Percentiles rank a stretch among this genome's conserved stretches.
Conservation (phyloP, 23 tunicate species). For the Aplidium turbinatum region DNA sequence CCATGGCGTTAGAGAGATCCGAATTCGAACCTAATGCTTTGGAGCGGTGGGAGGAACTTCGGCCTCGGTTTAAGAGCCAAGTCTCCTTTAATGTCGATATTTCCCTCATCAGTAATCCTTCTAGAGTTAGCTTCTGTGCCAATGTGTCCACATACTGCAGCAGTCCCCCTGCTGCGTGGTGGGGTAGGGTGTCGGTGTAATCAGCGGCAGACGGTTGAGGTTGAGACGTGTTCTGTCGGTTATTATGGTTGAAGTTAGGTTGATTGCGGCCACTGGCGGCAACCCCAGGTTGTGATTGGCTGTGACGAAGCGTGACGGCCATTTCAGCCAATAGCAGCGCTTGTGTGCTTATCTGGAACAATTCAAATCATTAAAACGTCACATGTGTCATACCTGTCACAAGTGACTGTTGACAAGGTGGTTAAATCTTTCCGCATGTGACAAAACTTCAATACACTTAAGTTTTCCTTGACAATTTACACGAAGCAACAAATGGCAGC, state of each 20-base stretch:
- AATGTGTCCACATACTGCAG: constrained; percentile 73
- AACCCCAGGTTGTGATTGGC: constrained; percentile 43
- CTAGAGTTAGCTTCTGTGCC: constrained; percentile 80
- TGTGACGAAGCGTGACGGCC: constrained; percentile 78
- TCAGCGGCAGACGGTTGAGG: constrained; percentile 61
- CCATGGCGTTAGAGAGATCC: constrained; percentile 46
- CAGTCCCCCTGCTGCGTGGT: constrained; percentile 30
- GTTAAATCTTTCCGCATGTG: too few relatives aligned
- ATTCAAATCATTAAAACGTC: too few relatives aligned
- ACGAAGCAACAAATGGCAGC: too few relatives aligned
- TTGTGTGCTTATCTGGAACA: constrained; percentile 72
- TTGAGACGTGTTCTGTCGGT: constrained; percentile 37
- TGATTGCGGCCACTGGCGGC: constrained; percentile 4
- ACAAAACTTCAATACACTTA: too few relatives aligned
- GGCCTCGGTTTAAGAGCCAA: constrained; percentile 38
- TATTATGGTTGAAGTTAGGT: constrained; percentile 24
- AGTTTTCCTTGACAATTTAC: too few relatives aligned
- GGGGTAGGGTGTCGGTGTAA: constrained; percentile 43
- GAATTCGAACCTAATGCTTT: constrained; percentile 17
- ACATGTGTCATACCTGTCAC: too few relatives aligned
- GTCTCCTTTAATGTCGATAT: constrained; percentile 45
- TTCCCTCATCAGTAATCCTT: constrained; percentile 78
- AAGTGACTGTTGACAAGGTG: too few relatives aligned
- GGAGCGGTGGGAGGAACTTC: constrained; percentile 15
- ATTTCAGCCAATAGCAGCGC: constrained; percentile 77